These are phyloP conservation scores for Apolygus lucorum DNA, from an alignment of 1,140 invertebrate genomes.

Conservation along the genomic window DNA sequence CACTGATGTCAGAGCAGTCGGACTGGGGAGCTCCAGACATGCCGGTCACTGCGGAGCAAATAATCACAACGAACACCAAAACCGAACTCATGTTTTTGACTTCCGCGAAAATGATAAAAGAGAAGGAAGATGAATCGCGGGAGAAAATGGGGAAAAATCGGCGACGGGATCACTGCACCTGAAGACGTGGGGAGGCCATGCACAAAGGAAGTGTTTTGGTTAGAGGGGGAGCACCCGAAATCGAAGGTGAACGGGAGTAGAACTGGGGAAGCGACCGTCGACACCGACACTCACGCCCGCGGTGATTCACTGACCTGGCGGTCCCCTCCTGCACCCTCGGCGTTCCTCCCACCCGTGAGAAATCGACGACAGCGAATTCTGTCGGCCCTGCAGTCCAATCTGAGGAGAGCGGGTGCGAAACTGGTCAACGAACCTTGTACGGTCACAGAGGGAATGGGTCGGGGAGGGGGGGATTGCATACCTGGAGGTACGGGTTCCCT, in stretches of 20 bases:
- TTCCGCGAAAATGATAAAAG: not conserved
- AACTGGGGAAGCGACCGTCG: not conserved
- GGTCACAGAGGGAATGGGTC: too few species aligned
- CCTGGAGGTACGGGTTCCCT: too few species aligned
- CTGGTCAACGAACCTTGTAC: too few species aligned
- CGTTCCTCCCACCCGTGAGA: too few species aligned
- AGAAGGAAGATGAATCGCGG: too few species aligned
- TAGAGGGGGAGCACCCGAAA: not conserved
- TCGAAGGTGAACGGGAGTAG: not conserved
- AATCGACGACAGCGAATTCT: too few species aligned
- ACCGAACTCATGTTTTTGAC: not conserved
- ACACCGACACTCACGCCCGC: not conserved
- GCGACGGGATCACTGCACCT: too few species aligned
- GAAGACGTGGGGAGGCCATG: too few species aligned
- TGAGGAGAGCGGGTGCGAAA: too few species aligned
- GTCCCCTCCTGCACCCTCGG: not conserved
- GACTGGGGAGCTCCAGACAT: not conserved
- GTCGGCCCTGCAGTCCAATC: too few species aligned
- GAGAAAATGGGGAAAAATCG: too few species aligned
- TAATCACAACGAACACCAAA: not conserved
- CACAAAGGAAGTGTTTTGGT: not conserved
- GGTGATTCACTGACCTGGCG: not conserved
- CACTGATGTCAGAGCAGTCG: not conserved
- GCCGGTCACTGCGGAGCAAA: not conserved
- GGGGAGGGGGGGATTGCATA: too few species aligned